phyloP scores from a whole-genome alignment of 2,888 invertebrate genomes.

The Esperia sulphurella region DNA sequence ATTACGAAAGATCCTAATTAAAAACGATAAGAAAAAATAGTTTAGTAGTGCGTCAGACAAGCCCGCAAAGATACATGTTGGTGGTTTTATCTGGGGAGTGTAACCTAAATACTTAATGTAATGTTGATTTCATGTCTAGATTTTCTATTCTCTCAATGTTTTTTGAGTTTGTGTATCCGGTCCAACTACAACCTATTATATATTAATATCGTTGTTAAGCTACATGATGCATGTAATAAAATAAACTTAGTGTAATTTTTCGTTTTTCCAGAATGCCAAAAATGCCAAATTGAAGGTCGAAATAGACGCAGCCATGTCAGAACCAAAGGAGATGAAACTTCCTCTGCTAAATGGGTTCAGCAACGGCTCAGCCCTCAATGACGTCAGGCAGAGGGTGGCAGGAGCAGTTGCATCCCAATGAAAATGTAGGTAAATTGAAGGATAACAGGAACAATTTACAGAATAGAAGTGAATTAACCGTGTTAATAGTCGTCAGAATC shows the following conservation, averaged over 20 bases:
- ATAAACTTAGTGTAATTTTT: not conserved
- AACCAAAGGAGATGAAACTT: conserved; percentile 56
- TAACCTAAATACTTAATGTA: no score
- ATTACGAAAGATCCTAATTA: no score
- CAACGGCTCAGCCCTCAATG: conserved; percentile 57
- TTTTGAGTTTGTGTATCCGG: no score
- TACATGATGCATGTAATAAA: not conserved
- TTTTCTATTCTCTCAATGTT: no score
- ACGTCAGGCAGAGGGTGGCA: conserved; percentile 67
- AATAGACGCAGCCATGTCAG: conserved; percentile 37
- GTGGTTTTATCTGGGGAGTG: no score
- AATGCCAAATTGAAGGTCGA: conserved; percentile 42
- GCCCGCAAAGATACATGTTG: no score
- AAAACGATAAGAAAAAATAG: no score
- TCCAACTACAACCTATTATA: no score
- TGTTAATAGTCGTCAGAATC: not conserved
- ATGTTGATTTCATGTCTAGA: no score
- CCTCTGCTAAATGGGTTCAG: conserved; percentile 66
- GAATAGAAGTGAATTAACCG: conserved; percentile 1
- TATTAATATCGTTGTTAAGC: not conserved
- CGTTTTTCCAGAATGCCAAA: conserved; percentile 32
- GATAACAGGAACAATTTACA: not conserved
- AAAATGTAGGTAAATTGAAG: conserved; percentile 12
- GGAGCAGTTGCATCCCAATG: conserved; percentile 72
- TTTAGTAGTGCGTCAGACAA: no score